phyloP scores from a whole-genome alignment of 1,140 invertebrate species.

The Ladona fulva region DNA sequence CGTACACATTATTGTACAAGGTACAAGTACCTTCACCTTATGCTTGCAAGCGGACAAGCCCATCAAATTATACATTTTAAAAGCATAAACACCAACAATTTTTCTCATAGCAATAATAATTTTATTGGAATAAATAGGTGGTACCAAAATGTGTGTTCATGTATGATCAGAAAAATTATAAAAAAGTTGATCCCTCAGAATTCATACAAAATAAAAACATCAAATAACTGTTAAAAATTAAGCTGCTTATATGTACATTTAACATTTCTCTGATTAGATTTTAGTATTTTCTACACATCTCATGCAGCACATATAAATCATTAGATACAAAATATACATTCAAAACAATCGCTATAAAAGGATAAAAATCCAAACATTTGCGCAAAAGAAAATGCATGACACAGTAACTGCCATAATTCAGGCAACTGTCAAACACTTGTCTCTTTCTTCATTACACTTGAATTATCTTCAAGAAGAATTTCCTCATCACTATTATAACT shows the following conservation, averaged over 20 bases:
- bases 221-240: not conserved
- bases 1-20: too few species aligned
- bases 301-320: not conserved
- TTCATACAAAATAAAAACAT: not conserved
- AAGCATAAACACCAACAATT: too few species aligned
- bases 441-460: not conserved
- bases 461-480: not conserved
- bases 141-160: not conserved
- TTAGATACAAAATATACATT: not conserved
- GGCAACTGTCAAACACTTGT: not conserved
- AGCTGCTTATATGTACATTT: not conserved
- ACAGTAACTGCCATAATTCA: not conserved
- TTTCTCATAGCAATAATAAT: not conserved
- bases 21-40: too few species aligned
- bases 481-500: not conserved
- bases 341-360: not conserved
- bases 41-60: too few species aligned
- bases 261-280: not conserved
- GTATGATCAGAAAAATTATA: not conserved
- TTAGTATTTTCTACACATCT: not conserved
- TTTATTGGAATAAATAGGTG: conserved; percentile 7
- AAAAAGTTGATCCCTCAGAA: not conserved
- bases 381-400: not conserved
- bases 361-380: not conserved
- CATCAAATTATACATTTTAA: too few species aligned